Evolutionary conservation across 1,140 invertebrate genomes (phyloP).

Genomic region (Leptinotarsa undecemlineata): DNA sequence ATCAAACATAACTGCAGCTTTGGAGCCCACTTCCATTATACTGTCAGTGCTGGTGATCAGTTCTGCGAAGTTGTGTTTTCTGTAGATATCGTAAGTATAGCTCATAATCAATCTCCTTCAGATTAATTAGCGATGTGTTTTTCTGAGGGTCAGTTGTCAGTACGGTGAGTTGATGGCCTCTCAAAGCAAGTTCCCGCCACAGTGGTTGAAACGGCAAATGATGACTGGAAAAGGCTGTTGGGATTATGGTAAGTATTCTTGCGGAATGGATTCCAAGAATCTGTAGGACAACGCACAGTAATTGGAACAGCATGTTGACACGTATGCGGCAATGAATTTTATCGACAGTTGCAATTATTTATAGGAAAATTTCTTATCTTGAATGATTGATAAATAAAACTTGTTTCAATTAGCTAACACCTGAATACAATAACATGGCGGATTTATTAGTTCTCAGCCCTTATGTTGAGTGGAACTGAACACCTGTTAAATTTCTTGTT

Average conservation of each 20-base stretch:
- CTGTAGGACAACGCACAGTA: neutral
- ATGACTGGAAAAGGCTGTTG: conserved; percentile 38
- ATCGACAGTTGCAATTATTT: no score
- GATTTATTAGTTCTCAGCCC: no score
- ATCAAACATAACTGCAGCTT: neutral
- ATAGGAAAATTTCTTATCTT: no score
- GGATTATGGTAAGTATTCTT: conserved; percentile 33
- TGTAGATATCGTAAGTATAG: conserved; percentile 5
- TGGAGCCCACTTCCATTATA: neutral
- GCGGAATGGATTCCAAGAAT: conserved; percentile 18
- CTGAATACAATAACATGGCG: no score
- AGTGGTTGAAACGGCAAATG: conserved; percentile 33
- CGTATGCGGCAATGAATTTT: no score
- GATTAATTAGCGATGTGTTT: conserved; percentile 32
- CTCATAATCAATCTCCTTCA: conserved; percentile 38
- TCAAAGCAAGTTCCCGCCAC: conserved; percentile 43
- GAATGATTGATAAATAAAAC: no score
- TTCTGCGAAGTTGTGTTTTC: neutral
- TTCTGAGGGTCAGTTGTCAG: conserved; percentile 47
- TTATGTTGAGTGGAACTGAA: no score
- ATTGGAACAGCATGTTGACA: neutral
- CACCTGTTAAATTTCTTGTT: no score
- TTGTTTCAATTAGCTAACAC: no score
- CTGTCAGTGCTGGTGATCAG: neutral
- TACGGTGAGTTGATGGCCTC: conserved; percentile 50